Conservation (phyloP, 2,797 vertebrate genomes). For the Buphagus erythrorhynchus region DNA sequence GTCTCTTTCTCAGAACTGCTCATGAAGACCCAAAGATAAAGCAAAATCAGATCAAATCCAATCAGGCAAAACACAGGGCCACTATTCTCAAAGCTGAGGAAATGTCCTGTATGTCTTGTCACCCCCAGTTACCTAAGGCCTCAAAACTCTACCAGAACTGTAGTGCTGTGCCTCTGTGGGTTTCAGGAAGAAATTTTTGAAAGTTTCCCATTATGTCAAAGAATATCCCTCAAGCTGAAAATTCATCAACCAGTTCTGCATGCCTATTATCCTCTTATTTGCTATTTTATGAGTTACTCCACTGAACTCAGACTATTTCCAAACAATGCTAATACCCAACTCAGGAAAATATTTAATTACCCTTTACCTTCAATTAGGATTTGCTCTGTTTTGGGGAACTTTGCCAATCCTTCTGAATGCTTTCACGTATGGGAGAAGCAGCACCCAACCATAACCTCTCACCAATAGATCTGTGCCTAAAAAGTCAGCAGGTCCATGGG, state of each 20-base stretch:
- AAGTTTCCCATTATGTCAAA: neutral
- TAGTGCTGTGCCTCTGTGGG: neutral
- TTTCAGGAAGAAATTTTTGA: neutral
- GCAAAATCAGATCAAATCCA: neutral
- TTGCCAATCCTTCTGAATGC: neutral
- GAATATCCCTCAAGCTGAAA: neutral
- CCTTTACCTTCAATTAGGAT: neutral
- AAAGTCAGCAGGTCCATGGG: neutral
- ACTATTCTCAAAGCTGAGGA: neutral
- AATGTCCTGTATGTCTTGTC: too few species aligned
- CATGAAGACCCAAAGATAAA: neutral
- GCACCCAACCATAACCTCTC: neutral
- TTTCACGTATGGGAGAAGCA: neutral
- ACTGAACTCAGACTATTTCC: neutral
- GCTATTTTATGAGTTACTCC: neutral
- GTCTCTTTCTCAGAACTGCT: neutral
- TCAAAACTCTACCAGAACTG: neutral
- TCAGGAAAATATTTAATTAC: neutral
- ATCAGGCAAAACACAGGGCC: neutral
- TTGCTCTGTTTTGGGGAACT: neutral
- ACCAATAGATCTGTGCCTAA: neutral
- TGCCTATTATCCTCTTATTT: neutral
- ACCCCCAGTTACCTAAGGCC: neutral
- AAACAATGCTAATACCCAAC: neutral
- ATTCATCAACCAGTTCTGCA: neutral